Evolutionary conservation across 2,888 invertebrate species (phyloP), one percentile per base, ranked within the genome.

Genomic region (Adelognathus sp.): DNA sequence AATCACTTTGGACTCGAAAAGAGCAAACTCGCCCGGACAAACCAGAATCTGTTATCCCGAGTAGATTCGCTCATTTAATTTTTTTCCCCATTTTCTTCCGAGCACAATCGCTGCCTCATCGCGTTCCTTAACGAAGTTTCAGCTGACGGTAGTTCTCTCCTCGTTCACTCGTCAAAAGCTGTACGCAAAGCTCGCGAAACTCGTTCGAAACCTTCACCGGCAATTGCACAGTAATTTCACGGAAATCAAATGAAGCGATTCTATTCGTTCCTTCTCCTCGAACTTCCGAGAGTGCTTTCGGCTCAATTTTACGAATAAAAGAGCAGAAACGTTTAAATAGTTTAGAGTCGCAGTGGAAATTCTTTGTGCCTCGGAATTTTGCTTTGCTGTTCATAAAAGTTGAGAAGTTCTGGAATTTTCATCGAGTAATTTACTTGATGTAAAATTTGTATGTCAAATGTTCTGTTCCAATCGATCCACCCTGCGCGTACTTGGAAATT

Each of bases 41-140:
- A 54, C 18, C 5, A 66, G 14, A 52, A 70, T 66, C 52, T 24
- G 11, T 61, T 66, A 52, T 52, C 60, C 71, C 56, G 33, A 61
- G 39, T 29, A 44, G 39, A 75, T 71, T 67, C 67, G 63, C 41
- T 36, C 39, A 16, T 67, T 27, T 44, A 24, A 33, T 29, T 74
- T 61, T 29, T 46, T 52, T 16, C 5, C 44, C 2, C 7, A 6
- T 18, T 36, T 50, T 41, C 60, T 18, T 61, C 41, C 41, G 27
- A 60, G 60, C 60, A 67, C 67, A 67, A 75, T 75, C 24, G 60
- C 67, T 41, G 60, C 60, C 41, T 50, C 39, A 69, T 75, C 61
- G 39, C 41, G 44, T 69, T 69, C 69, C 27, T 33, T 54, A 41
- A 61, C 66, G 50, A 61, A 54, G 72, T 69, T 75, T 66, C 58